Evolutionary conservation across 2,888 invertebrate species (phyloP).

Genomic region (Dorcus parallelipipedus): DNA sequence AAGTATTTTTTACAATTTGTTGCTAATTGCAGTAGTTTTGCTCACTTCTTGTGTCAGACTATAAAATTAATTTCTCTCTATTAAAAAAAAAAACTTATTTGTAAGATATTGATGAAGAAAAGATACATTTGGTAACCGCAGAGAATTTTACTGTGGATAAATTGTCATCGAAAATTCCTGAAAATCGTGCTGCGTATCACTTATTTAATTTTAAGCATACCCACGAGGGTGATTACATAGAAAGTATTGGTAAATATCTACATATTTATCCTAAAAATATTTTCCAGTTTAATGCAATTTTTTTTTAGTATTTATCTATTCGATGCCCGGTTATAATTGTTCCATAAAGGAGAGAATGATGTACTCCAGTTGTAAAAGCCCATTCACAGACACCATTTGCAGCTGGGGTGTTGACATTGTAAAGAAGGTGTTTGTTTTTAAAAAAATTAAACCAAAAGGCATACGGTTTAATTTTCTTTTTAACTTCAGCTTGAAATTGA

Average conservation of each 20-base stretch:
- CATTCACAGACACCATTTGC: constrained; percentile 80
- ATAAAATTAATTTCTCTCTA: background rate
- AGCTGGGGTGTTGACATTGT: constrained; percentile 73
- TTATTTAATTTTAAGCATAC: constrained; percentile 87
- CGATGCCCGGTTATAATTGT: constrained; percentile 95
- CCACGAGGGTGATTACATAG: constrained; percentile 86
- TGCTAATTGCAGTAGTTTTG: too few species aligned
- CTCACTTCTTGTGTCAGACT: background rate
- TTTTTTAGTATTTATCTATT: constrained; percentile 89
- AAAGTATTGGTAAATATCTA: constrained; percentile 67
- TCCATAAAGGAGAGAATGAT: constrained; percentile 98
- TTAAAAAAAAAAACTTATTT: constrained; percentile 24
- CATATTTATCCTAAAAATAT: background rate
- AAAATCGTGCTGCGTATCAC: constrained; percentile 86
- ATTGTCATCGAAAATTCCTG: constrained; percentile 77
- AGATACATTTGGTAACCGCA: constrained; percentile 77
- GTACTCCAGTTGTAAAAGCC: constrained; percentile 96
- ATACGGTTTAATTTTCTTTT: background rate
- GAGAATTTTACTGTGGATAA: constrained; percentile 65
- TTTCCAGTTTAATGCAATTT: too few species aligned
- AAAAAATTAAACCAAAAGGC: background rate
- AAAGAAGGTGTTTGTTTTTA: constrained; percentile 71
- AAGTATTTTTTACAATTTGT: too few species aligned
- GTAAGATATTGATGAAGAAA: constrained; percentile 79
- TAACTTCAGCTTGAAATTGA: constrained; percentile 54